These are phyloP conservation scores for Caenorhabditis angaria DNA, from an alignment of 2,888 invertebrate species.

Conservation along the genomic window DNA sequence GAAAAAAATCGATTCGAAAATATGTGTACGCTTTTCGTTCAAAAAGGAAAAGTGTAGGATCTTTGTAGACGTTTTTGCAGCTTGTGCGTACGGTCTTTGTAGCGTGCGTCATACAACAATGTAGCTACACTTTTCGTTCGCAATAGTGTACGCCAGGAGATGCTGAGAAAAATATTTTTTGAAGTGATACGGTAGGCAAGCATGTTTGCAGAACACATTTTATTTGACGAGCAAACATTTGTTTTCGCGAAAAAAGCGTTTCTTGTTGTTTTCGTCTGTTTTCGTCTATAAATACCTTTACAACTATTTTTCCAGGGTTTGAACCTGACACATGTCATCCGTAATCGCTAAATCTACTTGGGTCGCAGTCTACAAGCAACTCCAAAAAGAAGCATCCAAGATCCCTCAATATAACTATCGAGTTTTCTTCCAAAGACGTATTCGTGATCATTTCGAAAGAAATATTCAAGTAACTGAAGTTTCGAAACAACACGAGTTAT, in stretches of 20 bases:
- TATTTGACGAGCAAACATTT: conserved; percentile 15
- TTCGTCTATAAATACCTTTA: neutral
- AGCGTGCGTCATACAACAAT: no score
- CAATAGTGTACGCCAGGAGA: no score
- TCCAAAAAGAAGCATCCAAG: conserved; percentile 65
- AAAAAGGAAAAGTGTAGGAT: no score
- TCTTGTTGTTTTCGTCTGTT: conserved; percentile 3
- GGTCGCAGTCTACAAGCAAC: conserved; percentile 67
- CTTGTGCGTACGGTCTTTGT: no score
- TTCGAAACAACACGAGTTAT: conserved; percentile 52
- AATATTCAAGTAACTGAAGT: conserved; percentile 56
- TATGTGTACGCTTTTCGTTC: no score
- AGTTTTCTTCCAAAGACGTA: conserved; percentile 67
- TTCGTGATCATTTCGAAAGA: conserved; percentile 69
- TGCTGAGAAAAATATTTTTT: no score
- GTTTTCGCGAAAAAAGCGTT: neutral
- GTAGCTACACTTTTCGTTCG: no score
- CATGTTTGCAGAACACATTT: neutral
- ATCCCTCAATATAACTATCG: conserved; percentile 71
- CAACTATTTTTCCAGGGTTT: conserved; percentile 10
- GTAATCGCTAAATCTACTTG: conserved; percentile 56
- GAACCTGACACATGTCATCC: conserved; percentile 34
- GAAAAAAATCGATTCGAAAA: no score
- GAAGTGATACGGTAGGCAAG: neutral
- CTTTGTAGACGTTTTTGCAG: no score